A percentile compares a stretch with the other conserved stretches of the same genome.
Evolutionary conservation across 2,113 vertebrate genomes (phyloP).

Genomic region (Heterochromis multidens): DNA sequence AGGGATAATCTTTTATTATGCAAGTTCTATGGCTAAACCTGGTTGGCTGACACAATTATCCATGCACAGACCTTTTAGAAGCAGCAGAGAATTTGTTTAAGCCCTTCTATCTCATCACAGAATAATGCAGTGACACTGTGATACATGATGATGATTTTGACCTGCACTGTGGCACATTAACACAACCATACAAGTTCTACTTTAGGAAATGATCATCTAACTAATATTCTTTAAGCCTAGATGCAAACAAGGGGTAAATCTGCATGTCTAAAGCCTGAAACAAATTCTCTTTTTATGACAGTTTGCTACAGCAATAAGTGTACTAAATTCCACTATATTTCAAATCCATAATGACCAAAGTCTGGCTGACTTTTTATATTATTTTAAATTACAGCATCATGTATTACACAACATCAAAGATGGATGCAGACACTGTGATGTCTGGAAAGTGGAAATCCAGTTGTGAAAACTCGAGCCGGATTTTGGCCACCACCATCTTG

Average conservation of each 20-base stretch:
- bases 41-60: not conserved
- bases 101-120: not conserved
- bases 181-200: not conserved
- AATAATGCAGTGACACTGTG: too few relatives aligned
- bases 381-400: not conserved
- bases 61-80: not conserved
- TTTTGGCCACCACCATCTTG: not conserved
- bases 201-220: not conserved
- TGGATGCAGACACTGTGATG: not conserved
- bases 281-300: not conserved
- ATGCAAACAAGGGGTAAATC: not conserved
- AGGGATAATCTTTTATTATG: not conserved
- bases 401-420: not conserved
- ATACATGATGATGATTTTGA: too few relatives aligned
- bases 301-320: not conserved
- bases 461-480: not conserved
- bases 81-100: accelerated
- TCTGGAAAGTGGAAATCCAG: not conserved
- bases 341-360: not conserved
- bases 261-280: not conserved
- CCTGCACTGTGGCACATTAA: too few relatives aligned
- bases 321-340: too few relatives aligned
- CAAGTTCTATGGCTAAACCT: not conserved
- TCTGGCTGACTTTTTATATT: not conserved
- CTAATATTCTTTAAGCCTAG: not conserved